These are phyloP conservation scores for Magallana nippona DNA, from an alignment of 2,888 invertebrate genomes.

Conservation along the genomic window DNA sequence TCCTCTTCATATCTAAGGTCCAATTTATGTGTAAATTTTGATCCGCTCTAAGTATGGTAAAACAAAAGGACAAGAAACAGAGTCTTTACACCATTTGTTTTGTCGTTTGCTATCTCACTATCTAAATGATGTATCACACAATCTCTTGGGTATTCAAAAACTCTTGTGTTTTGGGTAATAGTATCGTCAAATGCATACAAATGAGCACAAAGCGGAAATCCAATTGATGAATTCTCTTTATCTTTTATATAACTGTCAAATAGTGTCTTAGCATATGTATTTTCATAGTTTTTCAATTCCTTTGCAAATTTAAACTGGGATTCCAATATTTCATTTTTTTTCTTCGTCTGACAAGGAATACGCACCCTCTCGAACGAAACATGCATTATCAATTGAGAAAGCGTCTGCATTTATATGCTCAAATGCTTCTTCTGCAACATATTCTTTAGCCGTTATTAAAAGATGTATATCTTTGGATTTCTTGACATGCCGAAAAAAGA, in stretches of 20 bases:
- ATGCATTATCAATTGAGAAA: not conserved
- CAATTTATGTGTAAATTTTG: no score
- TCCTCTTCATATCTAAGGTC: no score
- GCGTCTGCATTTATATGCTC: not conserved
- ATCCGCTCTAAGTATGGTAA: no score
- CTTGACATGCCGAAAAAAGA: not conserved
- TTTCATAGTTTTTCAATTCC: not conserved
- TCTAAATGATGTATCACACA: not conserved
- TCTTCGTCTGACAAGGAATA: not conserved
- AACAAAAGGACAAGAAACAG: no score
- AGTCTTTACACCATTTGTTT: no score
- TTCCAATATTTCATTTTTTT: not conserved
- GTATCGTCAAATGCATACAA: not conserved
- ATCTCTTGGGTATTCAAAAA: not conserved
- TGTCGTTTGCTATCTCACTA: not conserved
- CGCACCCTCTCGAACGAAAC: not conserved
- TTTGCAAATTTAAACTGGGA: not conserved
- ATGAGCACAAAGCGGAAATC: not conserved
- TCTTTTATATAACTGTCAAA: no score
- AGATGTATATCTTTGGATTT: not conserved
- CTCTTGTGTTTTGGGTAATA: not conserved
- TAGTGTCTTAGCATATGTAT: not conserved
- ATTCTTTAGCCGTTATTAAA: not conserved
- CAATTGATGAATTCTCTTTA: not conserved
- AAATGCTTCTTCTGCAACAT: not conserved